phyloP scores from a whole-genome alignment of 2,888 invertebrate species.

The Spodoptera exigua region DNA sequence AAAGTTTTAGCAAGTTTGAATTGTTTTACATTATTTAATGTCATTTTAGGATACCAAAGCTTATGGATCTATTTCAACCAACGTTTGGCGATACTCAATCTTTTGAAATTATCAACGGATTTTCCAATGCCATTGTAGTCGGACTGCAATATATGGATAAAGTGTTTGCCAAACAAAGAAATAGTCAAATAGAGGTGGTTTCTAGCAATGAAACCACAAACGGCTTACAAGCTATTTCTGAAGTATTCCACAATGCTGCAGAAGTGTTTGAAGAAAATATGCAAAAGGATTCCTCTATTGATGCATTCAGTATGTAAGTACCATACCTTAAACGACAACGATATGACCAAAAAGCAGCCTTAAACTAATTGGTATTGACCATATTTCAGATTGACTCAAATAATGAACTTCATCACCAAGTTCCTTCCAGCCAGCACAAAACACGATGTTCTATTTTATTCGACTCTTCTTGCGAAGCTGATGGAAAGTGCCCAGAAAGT shows the following conservation, averaged over 20 bases:
- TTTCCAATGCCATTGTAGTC: constrained; percentile 68
- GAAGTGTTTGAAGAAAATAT: constrained; percentile 61
- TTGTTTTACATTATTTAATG: neutral
- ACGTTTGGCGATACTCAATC: constrained; percentile 79
- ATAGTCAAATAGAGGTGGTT: constrained; percentile 30
- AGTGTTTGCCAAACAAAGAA: constrained; percentile 62
- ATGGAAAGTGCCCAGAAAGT: constrained; percentile 78
- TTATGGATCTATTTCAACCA: constrained; percentile 78
- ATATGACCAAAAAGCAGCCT: neutral
- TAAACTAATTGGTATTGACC: neutral
- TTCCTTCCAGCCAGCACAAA: constrained; percentile 72
- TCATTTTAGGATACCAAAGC: constrained; percentile 75
- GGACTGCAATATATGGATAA: constrained; percentile 74
- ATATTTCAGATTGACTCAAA: constrained; percentile 74
- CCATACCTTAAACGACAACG: neutral
- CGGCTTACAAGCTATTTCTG: constrained; percentile 58
- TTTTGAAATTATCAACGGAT: constrained; percentile 71
- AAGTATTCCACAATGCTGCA: constrained; percentile 67
- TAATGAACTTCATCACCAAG: constrained; percentile 74
- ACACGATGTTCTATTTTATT: constrained; percentile 78
- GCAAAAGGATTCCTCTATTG: constrained; percentile 60
- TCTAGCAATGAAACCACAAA: constrained; percentile 33
- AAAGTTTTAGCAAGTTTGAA: no score
- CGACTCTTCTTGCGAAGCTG: constrained; percentile 79
- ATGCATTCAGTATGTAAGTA: constrained; percentile 81